A percentile compares a stretch with the other conserved stretches of the same genome.
These are phyloP conservation scores for Papilio gigon DNA, from an alignment of 2,888 invertebrate species.

Conservation along the genomic window DNA sequence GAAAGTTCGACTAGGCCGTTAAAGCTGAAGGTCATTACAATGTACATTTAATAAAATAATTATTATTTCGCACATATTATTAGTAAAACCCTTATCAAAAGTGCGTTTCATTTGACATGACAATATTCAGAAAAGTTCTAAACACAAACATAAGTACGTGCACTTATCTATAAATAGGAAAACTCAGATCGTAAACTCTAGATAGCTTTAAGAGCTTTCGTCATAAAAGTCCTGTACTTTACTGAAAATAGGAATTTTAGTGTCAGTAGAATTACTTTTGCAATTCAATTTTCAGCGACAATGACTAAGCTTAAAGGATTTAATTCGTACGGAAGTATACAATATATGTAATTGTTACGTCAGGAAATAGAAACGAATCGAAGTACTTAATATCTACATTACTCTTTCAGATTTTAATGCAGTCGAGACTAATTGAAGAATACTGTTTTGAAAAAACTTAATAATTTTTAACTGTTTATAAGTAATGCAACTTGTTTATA, in stretches of 20 bases:
- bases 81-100: too few species aligned
- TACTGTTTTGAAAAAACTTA: too few species aligned
- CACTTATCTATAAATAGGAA: constrained; percentile 16
- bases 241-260: constrained; percentile 25
- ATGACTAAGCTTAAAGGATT: constrained; percentile 4
- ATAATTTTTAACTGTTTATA: too few species aligned
- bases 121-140: too few species aligned
- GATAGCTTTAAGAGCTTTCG: constrained; percentile 23
- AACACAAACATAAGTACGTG: neutral
- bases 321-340: neutral
- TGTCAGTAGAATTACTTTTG: constrained; percentile 25
- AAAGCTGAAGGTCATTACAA: too few species aligned
- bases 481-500: too few species aligned
- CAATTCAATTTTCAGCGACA: neutral
- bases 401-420: too few species aligned
- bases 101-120: too few species aligned
- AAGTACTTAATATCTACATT: neutral
- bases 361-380: neutral
- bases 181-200: constrained; percentile 24
- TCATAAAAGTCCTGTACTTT: constrained; percentile 29
- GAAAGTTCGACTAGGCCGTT: too few species aligned
- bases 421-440: too few species aligned
- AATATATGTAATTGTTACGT: neutral
- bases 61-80: too few species aligned
- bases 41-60: too few species aligned